These are phyloP conservation scores for Caenorhabditis sp. DNA, from an alignment of 2,888 invertebrate species.

Conservation along the genomic window DNA sequence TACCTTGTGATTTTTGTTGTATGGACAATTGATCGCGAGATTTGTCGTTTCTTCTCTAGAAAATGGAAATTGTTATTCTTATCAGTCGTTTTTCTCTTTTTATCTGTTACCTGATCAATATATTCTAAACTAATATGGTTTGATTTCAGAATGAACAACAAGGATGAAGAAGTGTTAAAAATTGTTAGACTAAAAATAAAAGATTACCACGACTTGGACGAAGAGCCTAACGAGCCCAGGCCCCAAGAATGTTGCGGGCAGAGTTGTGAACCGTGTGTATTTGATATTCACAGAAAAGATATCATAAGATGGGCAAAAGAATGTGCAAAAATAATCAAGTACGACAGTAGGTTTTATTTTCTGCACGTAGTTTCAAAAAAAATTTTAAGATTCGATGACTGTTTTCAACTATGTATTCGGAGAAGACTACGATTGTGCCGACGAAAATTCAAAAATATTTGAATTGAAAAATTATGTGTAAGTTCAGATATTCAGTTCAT, in stretches of 20 bases:
- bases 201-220: slow-evolving; percentile 5
- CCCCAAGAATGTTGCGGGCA: slow-evolving; percentile 42
- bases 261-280: slow-evolving; percentile 39
- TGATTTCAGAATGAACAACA: not conserved
- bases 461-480: slow-evolving; percentile 9
- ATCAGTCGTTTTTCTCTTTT: not conserved
- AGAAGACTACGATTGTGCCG: not conserved
- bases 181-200: slow-evolving; percentile 15
- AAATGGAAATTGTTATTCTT: not conserved
- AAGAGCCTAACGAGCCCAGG: slow-evolving; percentile 21
- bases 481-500: too few species aligned
- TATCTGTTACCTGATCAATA: not conserved
- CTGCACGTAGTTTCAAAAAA: not conserved
- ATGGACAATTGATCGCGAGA: slow-evolving; percentile 17
- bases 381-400: not conserved
- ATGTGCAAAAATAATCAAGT: slow-evolving; percentile 5
- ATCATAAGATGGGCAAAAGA: slow-evolving; percentile 30
- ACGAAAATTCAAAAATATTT: not conserved
- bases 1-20: slow-evolving; percentile 9
- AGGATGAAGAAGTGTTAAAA: slow-evolving; percentile 15
- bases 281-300: slow-evolving; percentile 33
- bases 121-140: not conserved
- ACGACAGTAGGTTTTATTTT: slow-evolving; percentile 4
- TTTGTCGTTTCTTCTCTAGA: not conserved
- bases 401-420: not conserved